A percentile compares a stretch with the other conserved stretches of the same genome.
Conservation (phyloP, 2,797 vertebrate genomes). For the Antrozous pallidus region DNA sequence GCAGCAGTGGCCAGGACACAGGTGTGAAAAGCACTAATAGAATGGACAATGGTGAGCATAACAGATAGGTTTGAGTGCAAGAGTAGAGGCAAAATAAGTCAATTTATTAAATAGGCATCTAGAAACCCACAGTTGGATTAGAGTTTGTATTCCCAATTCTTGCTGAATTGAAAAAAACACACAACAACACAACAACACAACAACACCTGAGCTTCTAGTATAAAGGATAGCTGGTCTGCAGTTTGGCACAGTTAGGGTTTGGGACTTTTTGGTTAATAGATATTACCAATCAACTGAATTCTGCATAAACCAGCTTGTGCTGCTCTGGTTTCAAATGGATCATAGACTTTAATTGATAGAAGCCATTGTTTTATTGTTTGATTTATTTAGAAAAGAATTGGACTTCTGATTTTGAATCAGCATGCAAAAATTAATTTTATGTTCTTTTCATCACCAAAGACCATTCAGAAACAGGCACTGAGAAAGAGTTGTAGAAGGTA, state of each 20-base stretch:
- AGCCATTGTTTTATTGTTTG: background rate
- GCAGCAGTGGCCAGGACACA: background rate
- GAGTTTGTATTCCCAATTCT: background rate
- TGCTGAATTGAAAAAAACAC: background rate
- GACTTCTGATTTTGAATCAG: background rate
- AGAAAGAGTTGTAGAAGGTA: background rate
- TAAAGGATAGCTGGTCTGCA: background rate
- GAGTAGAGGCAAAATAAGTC: background rate
- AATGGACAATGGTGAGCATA: background rate
- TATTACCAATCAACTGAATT: background rate
- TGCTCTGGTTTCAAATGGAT: background rate
- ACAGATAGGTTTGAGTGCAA: background rate
- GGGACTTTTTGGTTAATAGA: background rate
- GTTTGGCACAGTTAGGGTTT: background rate
- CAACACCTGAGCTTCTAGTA: background rate
- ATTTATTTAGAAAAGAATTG: background rate
- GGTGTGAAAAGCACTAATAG: background rate
- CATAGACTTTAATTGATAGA: background rate
- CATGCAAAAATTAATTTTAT: conserved; percentile 1
- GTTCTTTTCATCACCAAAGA: background rate
- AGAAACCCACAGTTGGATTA: background rate
- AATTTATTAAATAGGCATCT: background rate
- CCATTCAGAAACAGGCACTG: background rate
- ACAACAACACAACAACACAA: background rate
- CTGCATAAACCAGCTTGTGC: background rate